Percentiles rank a stretch among this genome's conserved stretches.
Conservation (phyloP, 2,888 invertebrate genomes). For the Orchesellides sinensis region DNA sequence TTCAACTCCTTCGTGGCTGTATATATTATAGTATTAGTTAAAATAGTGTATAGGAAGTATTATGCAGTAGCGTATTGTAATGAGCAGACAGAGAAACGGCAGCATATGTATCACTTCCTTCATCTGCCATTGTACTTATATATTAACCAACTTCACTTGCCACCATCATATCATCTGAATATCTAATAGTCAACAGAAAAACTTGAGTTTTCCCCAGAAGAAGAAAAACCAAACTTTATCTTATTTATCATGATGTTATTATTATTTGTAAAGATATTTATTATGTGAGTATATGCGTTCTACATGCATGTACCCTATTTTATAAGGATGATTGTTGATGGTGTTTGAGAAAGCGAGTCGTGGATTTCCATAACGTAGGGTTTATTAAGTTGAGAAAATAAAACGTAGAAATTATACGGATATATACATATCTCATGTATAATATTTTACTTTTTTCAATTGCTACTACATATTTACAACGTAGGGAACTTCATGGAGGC, state of each 20-base stretch:
- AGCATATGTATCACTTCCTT: not conserved
- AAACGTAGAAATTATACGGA: not conserved
- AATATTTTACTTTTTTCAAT: not conserved
- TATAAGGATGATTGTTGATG: slow-evolving; percentile 3
- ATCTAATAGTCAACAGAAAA: slow-evolving; percentile 19
- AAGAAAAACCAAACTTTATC: not conserved
- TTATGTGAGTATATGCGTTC: not conserved
- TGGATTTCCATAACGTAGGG: slow-evolving; percentile 20
- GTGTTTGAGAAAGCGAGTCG: slow-evolving; percentile 11
- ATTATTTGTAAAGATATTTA: slow-evolving; percentile 3
- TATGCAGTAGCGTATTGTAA: too few relatives aligned
- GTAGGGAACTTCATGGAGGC: not conserved
- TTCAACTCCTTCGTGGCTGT: slow-evolving; percentile 3
- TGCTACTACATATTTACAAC: slow-evolving; percentile 7
- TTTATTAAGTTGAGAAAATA: slow-evolving; percentile 13
- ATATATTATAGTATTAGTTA: not conserved
- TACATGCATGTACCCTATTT: not conserved
- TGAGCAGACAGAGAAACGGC: not conserved
- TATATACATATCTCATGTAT: not conserved
- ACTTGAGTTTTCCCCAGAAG: slow-evolving; percentile 11
- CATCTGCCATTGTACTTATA: not conserved
- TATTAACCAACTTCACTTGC: not conserved
- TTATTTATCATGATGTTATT: slow-evolving; percentile 18
- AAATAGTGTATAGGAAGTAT: not conserved
- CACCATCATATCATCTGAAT: slow-evolving; percentile 19